Evolutionary conservation across 2,888 invertebrate species (phyloP), one percentile per base, ranked within the genome.

Genomic region (Antheraea yamamai): DNA sequence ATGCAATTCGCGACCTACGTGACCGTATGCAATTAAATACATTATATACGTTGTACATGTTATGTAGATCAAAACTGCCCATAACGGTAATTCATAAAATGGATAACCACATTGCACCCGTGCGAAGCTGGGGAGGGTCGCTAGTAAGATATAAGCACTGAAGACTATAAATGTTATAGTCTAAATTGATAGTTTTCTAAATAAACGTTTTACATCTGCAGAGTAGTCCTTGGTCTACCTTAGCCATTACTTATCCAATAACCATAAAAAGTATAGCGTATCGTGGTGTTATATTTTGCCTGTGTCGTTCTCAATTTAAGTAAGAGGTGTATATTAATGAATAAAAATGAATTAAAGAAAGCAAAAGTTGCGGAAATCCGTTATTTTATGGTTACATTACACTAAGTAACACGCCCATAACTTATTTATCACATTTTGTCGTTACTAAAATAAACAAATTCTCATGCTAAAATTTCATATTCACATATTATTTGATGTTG

Each of bases 301-400:
- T n/a, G 23, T 8, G n/a, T 12, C n/a, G 12, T n/a, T 61, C 6
- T 61, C 61, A 4, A 23, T 61, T 61, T 10, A n/a, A 23, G 23
- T 23, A 61, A 61, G 23, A 61, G 61, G 23, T 12, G 8, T 61
- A 12, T 61, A 23, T 23, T 8, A 61, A n/a, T 23, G 58, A 58
- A 8, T 58, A n/a, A 58, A 58, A 58, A 58, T 58, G 23, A 61
- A 23, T 61, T 61, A 4, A 61, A 23, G 61, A 61, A 61, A 61
- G 61, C n/a, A 61, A 61, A 61, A 61, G 61, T 61, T 61, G 61
- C 61, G 61, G 61, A 61, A 61, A 61, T 61, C 61, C 61, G 23
- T 61, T 61, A 61, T 61, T 61, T 61, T 61, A 61, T 61, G 23
- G 2, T n/a, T 12, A 61, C 10, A 23, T 61, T 61, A 61, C n/a